Percentiles rank a stretch among this genome's conserved stretches.
phyloP scores from a whole-genome alignment of 2,888 invertebrate species.

The Erynnis tages region DNA sequence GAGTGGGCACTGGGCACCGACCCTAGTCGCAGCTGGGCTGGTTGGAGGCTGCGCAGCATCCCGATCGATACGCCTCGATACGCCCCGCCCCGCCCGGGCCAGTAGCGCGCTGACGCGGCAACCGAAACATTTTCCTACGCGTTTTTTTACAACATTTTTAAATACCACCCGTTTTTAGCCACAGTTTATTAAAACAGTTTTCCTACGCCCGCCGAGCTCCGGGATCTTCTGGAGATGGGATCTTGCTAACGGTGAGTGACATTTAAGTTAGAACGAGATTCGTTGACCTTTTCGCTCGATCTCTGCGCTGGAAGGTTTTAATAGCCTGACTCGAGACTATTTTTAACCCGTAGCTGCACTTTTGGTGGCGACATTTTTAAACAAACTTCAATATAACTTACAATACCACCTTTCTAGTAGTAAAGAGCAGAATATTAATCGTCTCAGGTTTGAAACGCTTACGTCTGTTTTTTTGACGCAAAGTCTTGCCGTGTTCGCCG shows the following conservation, averaged over 20 bases:
- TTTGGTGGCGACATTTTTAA: too few species aligned
- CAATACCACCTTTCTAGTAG: too few species aligned
- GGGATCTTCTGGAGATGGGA: constrained; percentile 59
- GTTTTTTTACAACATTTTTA: constrained; percentile 38
- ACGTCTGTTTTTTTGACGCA: too few species aligned
- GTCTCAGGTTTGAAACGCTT: too few species aligned
- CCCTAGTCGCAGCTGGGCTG: too few species aligned
- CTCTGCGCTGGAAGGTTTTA: neutral
- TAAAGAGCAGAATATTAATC: too few species aligned
- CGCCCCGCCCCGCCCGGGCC: constrained; percentile 46
- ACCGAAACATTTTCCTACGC: constrained; percentile 35
- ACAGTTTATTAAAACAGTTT: constrained; percentile 34
- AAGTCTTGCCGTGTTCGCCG: neutral
- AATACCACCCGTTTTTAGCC: constrained; percentile 34
- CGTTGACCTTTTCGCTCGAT: constrained; percentile 23
- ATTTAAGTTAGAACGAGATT: neutral
- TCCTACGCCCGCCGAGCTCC: constrained; percentile 36
- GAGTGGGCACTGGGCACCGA: too few species aligned
- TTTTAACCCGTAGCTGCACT: neutral
- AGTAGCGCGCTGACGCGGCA: constrained; percentile 48
- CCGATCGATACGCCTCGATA: constrained; percentile 54
- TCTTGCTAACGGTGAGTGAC: constrained; percentile 53
- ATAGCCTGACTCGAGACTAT: constrained; percentile 3
- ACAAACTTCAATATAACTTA: too few species aligned
- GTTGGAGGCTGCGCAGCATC: constrained; percentile 66